Conservation (phyloP, 2,797 vertebrate genomes). For the Aplochiton taeniatus region DNA sequence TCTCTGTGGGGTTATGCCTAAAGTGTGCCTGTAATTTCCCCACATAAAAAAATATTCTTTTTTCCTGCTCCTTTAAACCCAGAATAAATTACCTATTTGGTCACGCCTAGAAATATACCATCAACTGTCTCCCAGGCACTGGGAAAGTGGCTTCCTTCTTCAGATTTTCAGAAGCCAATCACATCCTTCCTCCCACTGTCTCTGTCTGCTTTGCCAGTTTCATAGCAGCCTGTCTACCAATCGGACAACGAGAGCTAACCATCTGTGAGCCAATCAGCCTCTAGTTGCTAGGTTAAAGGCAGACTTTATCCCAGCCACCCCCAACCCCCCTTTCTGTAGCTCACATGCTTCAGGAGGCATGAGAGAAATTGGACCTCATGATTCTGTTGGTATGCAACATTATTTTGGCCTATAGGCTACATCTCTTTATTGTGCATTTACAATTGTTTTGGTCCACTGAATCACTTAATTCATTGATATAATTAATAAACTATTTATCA, state of each 20-base stretch:
- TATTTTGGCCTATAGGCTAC: too few species aligned
- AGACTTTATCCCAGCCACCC: constrained; percentile 67
- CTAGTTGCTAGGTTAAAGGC: constrained; percentile 74
- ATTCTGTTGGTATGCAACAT: too few species aligned
- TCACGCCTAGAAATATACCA: constrained; percentile 68
- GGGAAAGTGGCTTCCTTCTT: constrained; percentile 67
- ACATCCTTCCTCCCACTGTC: constrained; percentile 62
- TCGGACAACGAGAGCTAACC: constrained; percentile 33
- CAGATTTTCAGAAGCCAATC: constrained; percentile 67
- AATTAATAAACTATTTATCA: too few species aligned
- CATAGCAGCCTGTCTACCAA: constrained; percentile 55
- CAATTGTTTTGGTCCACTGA: too few species aligned
- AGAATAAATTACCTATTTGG: constrained; percentile 68
- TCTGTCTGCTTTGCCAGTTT: constrained; percentile 64
- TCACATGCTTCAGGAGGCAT: constrained; percentile 5
- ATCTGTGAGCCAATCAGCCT: constrained; percentile 55
- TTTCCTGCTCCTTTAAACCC: background rate
- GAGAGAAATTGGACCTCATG: too few species aligned
- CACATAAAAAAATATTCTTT: too few species aligned
- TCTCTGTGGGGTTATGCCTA: too few species aligned
- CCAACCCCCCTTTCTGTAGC: background rate
- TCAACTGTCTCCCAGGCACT: constrained; percentile 66
- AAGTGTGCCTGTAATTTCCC: constrained; percentile 1
- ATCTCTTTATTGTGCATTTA: too few species aligned
- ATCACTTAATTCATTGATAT: too few species aligned